Base-by-base conservation (phyloP, 2,113 vertebrate species). In the Argyrosomus japonicus region DNA sequence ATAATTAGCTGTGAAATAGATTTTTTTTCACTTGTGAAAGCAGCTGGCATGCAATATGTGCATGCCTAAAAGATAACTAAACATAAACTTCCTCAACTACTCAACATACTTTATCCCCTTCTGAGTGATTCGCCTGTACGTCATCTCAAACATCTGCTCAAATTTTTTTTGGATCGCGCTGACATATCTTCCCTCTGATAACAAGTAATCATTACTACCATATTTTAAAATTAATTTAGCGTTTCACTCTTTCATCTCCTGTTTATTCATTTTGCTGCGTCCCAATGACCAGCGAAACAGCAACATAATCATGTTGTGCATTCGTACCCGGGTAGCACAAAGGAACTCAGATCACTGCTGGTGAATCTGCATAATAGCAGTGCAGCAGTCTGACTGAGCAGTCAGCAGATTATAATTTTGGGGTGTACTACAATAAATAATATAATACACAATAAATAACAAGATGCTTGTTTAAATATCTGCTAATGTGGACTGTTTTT, bases 191-290 rank as follows among this genome's bases (percentile, higher is more conserved):
- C 36, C 57, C 45, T 57, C 10, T 19, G 21, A 9, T 50, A 57
- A 14, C 19, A 78, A 53, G n/a, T 43, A 50, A 11, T 7, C 10
- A 3, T 11, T 17, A n/a, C 21, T 79, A 10, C 29, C 50, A 45
- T 12, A 61, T 72, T 27, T 79, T 65, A 40, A 36, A 65, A 75
- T 83, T 65, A 15, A 75, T 83, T 75, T n/a, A 57, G 7, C 5
- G 56, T n/a, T 47, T 65, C 27, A 14, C 40, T 6, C 8, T 81
- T 67, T 65, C 32, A 61, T 63, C 65, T 57, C 17, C 10, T 3
- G 45, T n/a, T 63, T 23, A 47, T 47, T 14, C 36, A 23, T 58
- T 56, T 73, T 40, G 9, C 4, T 10, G 7, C 50, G 47, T 61
- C 32, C 43, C 54, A 64, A 32, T 36, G 29, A 57, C 56, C 60